Evolutionary conservation across 1,140 invertebrate species (phyloP), one percentile per base, ranked within the genome.

Genomic region (Ephestia elutella): DNA sequence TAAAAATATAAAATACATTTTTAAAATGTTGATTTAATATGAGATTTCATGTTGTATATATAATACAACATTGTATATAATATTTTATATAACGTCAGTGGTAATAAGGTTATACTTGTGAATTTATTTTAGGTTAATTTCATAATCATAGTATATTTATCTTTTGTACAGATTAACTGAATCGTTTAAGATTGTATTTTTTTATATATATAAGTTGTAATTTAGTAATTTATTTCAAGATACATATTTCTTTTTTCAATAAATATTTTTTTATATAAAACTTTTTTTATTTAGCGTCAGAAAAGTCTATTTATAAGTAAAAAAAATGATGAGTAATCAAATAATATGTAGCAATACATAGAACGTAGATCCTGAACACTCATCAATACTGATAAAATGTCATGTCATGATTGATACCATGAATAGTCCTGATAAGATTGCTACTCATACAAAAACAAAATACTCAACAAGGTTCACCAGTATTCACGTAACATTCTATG

Each of bases 371-470:
- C n/a, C 38, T 44, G 38, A 15, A 44, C 38, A 44, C 38, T 44
- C 38, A 44, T 44, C 38, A 44, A 44, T 15, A 44, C 30, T 44
- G 13, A 44, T 44, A n/a, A 44, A 15, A 15, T 7, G 2, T 13
- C 15, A 10, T 15, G 13, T 15, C 38, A 44, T 10, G 38, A 44
- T 44, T 44, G 15, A 15, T 10, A 15, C 8, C 2, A 44, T 44
- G 38, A 44, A n/a, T 44, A 44, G 15, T 53, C 49, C 20, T 25
- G 50, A 53, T 53, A 44, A 56, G 54, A 56, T 56, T 56, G 21
- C 15, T 1, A 11, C 1, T 25, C 19, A 21, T 21, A 53, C 19
- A 21, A 25, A 53, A 25, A 53, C 21, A n/a, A 25, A 21, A 53
- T 2, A 53, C 20, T 25, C 19, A 11, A 21, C 5, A 28, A 13